Evolutionary conservation across 1,140 invertebrate species (phyloP).

Genomic region (Trichogramma pretiosum): DNA sequence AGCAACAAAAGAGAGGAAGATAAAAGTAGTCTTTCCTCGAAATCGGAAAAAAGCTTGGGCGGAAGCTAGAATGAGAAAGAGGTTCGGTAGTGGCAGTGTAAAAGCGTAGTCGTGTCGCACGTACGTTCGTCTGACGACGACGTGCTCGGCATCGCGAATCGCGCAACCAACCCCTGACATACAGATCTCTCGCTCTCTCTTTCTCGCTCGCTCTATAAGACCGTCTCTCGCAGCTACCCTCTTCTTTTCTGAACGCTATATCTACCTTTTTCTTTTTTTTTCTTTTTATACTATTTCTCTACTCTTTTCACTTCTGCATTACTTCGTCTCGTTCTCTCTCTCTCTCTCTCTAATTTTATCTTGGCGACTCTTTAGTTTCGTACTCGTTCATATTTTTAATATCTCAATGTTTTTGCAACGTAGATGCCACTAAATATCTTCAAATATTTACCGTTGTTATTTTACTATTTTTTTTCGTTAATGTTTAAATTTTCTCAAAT

Average conservation of each 20-base stretch:
- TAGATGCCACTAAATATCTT: too few species aligned
- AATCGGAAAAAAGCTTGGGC: conserved; percentile 12
- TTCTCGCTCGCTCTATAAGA: background rate
- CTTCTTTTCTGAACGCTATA: too few species aligned
- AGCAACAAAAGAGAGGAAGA: background rate
- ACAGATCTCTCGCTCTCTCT: background rate
- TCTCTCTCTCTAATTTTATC: background rate
- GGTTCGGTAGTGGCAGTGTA: conserved; percentile 33
- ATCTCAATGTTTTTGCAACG: too few species aligned
- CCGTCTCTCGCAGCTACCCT: too few species aligned
- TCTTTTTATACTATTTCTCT: background rate
- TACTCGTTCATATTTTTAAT: too few species aligned
- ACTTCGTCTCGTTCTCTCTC: background rate
- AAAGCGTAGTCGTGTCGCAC: conserved; percentile 48
- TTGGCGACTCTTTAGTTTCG: background rate
- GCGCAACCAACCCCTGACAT: conserved; percentile 26
- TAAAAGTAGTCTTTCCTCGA: conserved; percentile 1
- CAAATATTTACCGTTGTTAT: too few species aligned
- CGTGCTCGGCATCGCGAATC: conserved; percentile 36
- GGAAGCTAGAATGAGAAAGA: conserved; percentile 17
- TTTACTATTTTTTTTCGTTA: too few species aligned
- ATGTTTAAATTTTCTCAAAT: too few species aligned
- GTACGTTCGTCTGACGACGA: conserved; percentile 46
- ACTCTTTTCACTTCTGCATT: background rate
- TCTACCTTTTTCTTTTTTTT: background rate